Evolutionary conservation across 2,113 vertebrate species (phyloP).

Genomic region (Phaetusa simplex): DNA sequence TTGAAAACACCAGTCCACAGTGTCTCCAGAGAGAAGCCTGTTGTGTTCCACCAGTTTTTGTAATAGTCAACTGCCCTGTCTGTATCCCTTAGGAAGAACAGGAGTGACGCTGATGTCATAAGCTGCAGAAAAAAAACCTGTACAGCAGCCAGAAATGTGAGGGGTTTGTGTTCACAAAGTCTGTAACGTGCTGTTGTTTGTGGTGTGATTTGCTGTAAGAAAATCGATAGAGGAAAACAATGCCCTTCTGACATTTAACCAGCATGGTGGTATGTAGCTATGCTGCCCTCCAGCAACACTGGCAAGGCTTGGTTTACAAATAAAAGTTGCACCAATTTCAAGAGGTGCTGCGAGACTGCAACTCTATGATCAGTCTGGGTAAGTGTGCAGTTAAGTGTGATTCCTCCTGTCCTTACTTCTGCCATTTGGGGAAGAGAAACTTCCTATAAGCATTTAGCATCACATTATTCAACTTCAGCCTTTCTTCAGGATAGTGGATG

Average conservation of each 20-base stretch:
- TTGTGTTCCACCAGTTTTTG: background rate
- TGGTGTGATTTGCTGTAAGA: background rate
- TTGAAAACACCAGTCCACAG: background rate
- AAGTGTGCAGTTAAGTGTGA: background rate
- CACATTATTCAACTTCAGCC: background rate
- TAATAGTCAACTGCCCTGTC: background rate
- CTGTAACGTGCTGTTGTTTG: background rate
- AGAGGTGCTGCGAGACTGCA: background rate
- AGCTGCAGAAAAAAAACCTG: background rate
- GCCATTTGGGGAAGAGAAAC: background rate
- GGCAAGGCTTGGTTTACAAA: background rate
- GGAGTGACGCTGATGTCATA: background rate
- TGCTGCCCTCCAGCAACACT: background rate
- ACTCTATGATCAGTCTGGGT: background rate
- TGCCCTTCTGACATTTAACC: background rate
- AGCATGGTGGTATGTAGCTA: fast-evolving
- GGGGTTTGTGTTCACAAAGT: background rate
- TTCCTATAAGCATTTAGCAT: background rate
- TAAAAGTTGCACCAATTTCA: background rate
- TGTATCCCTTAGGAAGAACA: background rate
- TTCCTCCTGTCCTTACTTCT: background rate
- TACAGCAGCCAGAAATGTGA: background rate
- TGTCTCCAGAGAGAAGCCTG: background rate
- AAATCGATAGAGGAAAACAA: background rate
- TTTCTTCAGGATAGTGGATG: background rate